A percentile compares a stretch with the other conserved stretches of the same genome.
Evolutionary conservation across 2,888 invertebrate genomes (phyloP).

Genomic region (Cantharis flavilabris): DNA sequence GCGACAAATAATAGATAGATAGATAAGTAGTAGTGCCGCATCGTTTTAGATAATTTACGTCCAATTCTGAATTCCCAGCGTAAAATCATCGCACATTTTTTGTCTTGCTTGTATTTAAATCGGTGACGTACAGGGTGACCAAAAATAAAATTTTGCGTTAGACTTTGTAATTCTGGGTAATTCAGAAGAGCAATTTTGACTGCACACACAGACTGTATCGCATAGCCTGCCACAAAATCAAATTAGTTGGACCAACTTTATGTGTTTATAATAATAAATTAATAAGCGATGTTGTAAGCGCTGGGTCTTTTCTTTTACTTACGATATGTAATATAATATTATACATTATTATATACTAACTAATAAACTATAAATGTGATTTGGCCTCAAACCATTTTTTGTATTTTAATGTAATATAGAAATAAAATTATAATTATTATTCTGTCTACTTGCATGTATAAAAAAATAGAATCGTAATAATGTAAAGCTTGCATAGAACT

Average conservation of each 20-base stretch:
- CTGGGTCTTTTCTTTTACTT: conserved; percentile 23
- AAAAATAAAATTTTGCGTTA: not conserved
- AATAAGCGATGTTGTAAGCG: conserved; percentile 40
- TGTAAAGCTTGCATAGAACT: conserved; percentile 54
- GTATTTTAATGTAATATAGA: conserved; percentile 51
- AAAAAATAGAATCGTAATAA: conserved; percentile 45
- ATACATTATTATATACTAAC: not conserved
- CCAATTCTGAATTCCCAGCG: conserved; percentile 44
- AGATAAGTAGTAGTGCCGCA: not conserved
- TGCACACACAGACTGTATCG: conserved; percentile 43
- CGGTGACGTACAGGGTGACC: not conserved
- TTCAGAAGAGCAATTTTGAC: conserved; percentile 48
- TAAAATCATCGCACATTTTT: conserved; percentile 3
- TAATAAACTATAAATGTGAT: conserved; percentile 45
- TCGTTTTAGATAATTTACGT: conserved; percentile 42
- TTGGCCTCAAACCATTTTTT: conserved; percentile 49
- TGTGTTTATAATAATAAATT: conserved; percentile 41
- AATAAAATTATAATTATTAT: conserved; percentile 28
- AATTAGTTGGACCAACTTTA: conserved; percentile 51
- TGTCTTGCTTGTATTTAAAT: not conserved
- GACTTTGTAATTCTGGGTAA: conserved; percentile 33
- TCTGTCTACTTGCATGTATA: conserved; percentile 40
- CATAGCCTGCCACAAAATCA: conserved; percentile 49
- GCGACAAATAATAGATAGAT: not conserved
- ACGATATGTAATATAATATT: conserved; percentile 34